A percentile compares a stretch with the other conserved stretches of the same genome.
These are phyloP conservation scores for Luehdorfia chinensis DNA, from an alignment of 1,140 invertebrate genomes.

Conservation along the genomic window DNA sequence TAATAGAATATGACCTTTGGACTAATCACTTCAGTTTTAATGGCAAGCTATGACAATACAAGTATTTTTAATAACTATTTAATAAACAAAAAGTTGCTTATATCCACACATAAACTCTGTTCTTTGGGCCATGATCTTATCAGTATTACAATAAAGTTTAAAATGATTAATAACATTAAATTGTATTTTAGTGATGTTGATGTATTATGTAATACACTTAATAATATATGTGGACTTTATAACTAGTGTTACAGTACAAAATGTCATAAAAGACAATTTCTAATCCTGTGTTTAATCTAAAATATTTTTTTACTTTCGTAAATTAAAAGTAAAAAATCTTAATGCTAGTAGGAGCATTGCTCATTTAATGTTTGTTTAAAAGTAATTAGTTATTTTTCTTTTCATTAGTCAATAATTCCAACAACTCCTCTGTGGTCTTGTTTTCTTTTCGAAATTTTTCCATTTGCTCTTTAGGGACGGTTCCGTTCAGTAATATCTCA, in stretches of 20 bases:
- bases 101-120: not conserved
- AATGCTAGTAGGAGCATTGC: too few relatives aligned
- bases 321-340: not conserved
- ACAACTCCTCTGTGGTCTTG: conserved; percentile 85
- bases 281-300: too few relatives aligned
- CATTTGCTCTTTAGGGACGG: conserved; percentile 87
- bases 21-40: conserved; percentile 45
- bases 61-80: not conserved
- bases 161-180: conserved; percentile 2
- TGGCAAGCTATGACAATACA: conserved; percentile 35
- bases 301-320: not conserved
- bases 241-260: not conserved
- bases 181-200: conserved; percentile 4
- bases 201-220: conserved; percentile 9
- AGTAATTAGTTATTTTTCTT: conserved; percentile 33
- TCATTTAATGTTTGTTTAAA: too few relatives aligned
- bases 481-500: conserved; percentile 87
- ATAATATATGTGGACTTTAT: conserved; percentile 3
- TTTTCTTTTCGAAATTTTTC: conserved; percentile 84
- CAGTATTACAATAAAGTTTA: not conserved
- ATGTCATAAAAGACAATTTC: too few relatives aligned
- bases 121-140: conserved; percentile 14
- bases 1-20: conserved; percentile 45
- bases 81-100: not conserved
- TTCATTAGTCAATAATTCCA: conserved; percentile 83